These are phyloP conservation scores for Spinus olivaceus DNA, from an alignment of 2,797 vertebrate genomes.

Conservation along the genomic window DNA sequence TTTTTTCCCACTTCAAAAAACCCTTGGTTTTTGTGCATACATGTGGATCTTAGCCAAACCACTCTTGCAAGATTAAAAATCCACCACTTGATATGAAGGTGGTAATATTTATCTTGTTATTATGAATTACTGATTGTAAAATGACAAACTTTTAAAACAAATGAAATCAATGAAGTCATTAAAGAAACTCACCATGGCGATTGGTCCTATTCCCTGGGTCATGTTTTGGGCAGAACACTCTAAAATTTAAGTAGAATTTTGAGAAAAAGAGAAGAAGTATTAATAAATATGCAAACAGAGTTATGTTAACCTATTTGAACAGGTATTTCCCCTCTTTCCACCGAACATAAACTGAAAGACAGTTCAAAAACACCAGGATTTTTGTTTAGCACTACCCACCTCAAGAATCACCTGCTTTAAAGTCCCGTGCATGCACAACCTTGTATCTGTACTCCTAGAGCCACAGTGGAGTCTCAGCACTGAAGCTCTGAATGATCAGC, in stretches of 20 bases:
- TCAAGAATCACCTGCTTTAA: neutral
- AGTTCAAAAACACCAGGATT: neutral
- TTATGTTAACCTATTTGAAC: conserved; percentile 20
- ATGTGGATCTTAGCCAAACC: neutral
- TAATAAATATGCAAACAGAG: conserved; percentile 40
- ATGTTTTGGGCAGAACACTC: conserved; percentile 73
- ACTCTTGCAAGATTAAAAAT: neutral
- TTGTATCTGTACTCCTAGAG: neutral
- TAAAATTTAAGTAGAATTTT: conserved; percentile 63
- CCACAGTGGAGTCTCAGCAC: neutral
- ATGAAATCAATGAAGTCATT: neutral
- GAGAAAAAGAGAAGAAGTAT: conserved; percentile 49
- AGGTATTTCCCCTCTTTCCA: neutral
- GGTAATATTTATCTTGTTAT: neutral
- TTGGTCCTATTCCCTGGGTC: conserved; percentile 47
- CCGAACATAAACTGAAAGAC: neutral
- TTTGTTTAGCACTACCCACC: neutral
- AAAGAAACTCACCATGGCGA: conserved; percentile 61
- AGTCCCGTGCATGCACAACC: neutral
- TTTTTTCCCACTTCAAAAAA: neutral
- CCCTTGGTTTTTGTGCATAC: neutral
- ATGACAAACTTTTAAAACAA: neutral
- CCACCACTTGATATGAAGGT: neutral
- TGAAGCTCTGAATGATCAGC: neutral
- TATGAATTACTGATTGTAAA: neutral